Base-by-base conservation (phyloP, 2,888 invertebrate species). In the Candidula unifasciata region DNA sequence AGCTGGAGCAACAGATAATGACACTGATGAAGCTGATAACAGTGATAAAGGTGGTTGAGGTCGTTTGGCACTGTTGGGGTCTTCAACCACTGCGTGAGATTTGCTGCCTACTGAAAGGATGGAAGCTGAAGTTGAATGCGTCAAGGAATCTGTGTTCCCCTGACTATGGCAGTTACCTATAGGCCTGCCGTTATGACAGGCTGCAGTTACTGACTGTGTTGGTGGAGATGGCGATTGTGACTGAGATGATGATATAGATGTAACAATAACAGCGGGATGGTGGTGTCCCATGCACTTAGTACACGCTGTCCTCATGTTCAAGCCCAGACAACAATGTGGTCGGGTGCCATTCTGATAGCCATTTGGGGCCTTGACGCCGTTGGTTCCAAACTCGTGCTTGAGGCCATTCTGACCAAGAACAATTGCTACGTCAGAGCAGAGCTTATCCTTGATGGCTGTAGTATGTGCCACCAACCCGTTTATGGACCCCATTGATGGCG, bases 341-440 rank as follows among this genome's bases (percentile, higher is more conserved):
- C 77, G 76, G 66, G 35, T 69, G 68, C 83, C 83, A 64, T 79
- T 84, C 57, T 73, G 84, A 74, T 79, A 69, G 21, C 64, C 73
- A 69, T 60, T 30, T n/a, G 24, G 16, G 3, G 57, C 5, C 24
- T 69, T 83, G 35, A 78, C 6, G 13, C 78, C 82, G n/a, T 82
- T 82, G 21, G 66, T 66, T 21, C 76, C 82, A 0, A 44, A 21
- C 52, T 76, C 77, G 10, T 21, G 37, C 13, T 79, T 83, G 24
- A 68, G 30, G 2, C 83, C 83, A 35, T 78, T 83, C 71, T 83
- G 83, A 21, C 71, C 69, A n/a, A 79, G 0, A 30, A 66, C 37
- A n/a, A 78, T 27, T 24, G 79, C 52, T 16, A 79, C 71, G 8
- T 78, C 79, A 13, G 54, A 52, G 57, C 44, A 44, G 10, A 79